A percentile compares a stretch with the other conserved stretches of the same genome.
These are phyloP conservation scores for Cybosia mesomella DNA, from an alignment of 2,888 invertebrate genomes.

Conservation along the genomic window DNA sequence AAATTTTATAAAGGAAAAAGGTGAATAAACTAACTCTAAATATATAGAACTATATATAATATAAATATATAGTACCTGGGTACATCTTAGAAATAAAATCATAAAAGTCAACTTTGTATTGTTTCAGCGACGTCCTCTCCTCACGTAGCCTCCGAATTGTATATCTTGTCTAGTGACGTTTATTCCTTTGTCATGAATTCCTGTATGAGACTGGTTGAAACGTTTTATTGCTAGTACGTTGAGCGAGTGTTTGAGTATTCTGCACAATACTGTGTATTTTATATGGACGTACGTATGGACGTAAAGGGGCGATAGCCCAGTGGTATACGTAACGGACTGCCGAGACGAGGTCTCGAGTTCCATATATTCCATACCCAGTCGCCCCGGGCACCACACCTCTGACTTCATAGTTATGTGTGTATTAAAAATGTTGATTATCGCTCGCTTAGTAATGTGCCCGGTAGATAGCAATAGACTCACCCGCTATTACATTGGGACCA, in stretches of 20 bases:
- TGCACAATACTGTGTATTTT: neutral
- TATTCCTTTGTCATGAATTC: slow-evolving; percentile 12
- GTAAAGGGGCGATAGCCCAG: too few relatives aligned
- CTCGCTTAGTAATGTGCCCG: too few relatives aligned
- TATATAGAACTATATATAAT: neutral
- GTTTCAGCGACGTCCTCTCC: neutral
- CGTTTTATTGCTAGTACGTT: slow-evolving; percentile 7
- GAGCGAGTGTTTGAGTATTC: neutral
- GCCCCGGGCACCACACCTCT: too few relatives aligned
- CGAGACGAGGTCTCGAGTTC: too few relatives aligned
- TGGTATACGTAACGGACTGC: too few relatives aligned
- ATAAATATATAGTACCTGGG: neutral
- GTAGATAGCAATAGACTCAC: too few relatives aligned
- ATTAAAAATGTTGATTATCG: too few relatives aligned
- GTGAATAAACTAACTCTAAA: neutral
- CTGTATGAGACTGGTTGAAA: neutral
- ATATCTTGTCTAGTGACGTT: slow-evolving; percentile 12
- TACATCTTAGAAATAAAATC: neutral
- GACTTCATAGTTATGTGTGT: too few relatives aligned
- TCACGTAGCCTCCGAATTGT: slow-evolving; percentile 4
- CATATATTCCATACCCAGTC: too few relatives aligned
- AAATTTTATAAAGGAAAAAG: too few relatives aligned
- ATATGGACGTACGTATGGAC: neutral
- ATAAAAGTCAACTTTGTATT: neutral
- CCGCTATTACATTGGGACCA: too few relatives aligned